Conservation (phyloP, 2,113 vertebrate genomes). For the Corynorhinus townsendii region DNA sequence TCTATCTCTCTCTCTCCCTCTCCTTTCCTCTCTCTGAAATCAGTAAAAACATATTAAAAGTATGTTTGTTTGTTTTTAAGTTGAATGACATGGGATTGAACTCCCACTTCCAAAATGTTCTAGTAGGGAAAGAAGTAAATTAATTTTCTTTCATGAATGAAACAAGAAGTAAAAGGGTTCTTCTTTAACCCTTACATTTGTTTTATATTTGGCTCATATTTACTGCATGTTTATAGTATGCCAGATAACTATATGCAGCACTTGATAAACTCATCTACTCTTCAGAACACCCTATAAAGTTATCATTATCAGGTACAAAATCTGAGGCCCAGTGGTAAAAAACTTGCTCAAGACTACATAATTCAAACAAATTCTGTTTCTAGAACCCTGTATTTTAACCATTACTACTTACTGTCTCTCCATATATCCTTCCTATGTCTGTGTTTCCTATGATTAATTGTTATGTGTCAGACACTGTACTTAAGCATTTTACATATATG, state of each 20-base stretch:
- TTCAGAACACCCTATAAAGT: background rate
- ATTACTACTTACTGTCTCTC: background rate
- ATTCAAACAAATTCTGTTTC: background rate
- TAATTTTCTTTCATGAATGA: slow-evolving; percentile 6
- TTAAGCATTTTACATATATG: background rate
- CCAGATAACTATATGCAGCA: background rate
- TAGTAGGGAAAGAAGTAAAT: background rate
- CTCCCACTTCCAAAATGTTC: background rate
- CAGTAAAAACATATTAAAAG: too few relatives aligned
- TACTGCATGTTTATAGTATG: background rate
- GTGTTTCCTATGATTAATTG: slow-evolving; percentile 14
- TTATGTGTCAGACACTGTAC: background rate
- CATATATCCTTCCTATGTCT: background rate
- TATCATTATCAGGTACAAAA: background rate
- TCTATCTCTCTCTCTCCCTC: too few relatives aligned
- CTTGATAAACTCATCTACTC: background rate
- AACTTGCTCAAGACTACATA: background rate
- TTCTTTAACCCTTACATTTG: background rate
- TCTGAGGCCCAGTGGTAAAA: background rate
- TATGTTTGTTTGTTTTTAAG: too few relatives aligned
- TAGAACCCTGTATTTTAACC: background rate
- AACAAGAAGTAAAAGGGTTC: background rate
- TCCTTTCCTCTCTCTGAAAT: too few relatives aligned
- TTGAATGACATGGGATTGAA: background rate
- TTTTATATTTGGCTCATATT: slow-evolving; percentile 36